Evolutionary conservation across 1,140 invertebrate genomes (phyloP).

Genomic region (Uloborus diversus): DNA sequence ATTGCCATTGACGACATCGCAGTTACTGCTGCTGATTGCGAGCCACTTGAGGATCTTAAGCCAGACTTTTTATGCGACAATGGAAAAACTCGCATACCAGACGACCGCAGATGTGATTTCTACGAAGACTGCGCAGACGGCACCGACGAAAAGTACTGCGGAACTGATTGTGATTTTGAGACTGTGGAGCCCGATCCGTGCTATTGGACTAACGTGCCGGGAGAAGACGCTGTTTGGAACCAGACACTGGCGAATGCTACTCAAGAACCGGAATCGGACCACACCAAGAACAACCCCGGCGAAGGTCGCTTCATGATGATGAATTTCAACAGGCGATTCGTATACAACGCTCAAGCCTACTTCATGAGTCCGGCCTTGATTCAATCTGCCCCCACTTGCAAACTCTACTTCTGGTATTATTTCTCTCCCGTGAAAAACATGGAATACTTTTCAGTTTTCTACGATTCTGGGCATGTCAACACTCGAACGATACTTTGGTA

Average conservation of each 20-base stretch:
- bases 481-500: conserved; percentile 9
- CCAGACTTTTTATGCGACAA: conserved; percentile 42
- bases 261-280: conserved; percentile 10
- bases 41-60: conserved; percentile 11
- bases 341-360: neutral
- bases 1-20: conserved; percentile 57
- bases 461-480: neutral
- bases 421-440: neutral
- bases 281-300: conserved; percentile 24
- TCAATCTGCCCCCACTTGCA: conserved; percentile 30
- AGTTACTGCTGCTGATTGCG: conserved; percentile 33
- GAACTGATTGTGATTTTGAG: conserved; percentile 52
- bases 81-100: conserved; percentile 22
- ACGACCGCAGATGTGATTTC: conserved; percentile 57
- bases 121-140: conserved; percentile 53
- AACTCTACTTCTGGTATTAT: conserved; percentile 52
- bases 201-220: conserved; percentile 21
- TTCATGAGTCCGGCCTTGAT: conserved; percentile 41
- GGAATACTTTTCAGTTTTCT: conserved; percentile 15
- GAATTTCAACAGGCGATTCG: neutral
- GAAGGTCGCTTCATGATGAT: conserved; percentile 50
- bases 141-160: conserved; percentile 54
- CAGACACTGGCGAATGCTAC: conserved; percentile 6
- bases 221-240: neutral
- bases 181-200: conserved; percentile 16